Conservation (phyloP, 2,113 vertebrate species). For the Chaetodon auriga region DNA sequence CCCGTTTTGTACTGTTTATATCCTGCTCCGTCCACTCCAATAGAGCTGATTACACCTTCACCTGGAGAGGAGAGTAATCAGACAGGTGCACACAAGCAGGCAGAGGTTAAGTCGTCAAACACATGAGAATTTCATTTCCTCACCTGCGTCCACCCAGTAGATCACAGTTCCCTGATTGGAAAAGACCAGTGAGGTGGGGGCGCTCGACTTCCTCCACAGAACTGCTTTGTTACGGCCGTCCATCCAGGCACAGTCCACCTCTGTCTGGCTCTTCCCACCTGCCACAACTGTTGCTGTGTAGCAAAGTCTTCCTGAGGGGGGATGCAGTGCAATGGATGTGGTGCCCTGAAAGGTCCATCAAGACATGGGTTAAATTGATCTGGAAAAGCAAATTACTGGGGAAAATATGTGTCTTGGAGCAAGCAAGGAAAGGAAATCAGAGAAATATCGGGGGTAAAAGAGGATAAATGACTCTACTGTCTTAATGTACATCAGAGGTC, state of each 20-base stretch:
- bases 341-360: constrained; percentile 48
- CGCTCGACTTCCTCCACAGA: constrained; percentile 84
- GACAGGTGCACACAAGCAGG: not conserved
- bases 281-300: constrained; percentile 77
- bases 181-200: constrained; percentile 86
- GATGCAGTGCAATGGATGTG: constrained; percentile 86
- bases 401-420: not conserved
- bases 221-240: constrained; percentile 82
- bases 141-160: constrained; percentile 92
- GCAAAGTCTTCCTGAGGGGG: constrained; percentile 86
- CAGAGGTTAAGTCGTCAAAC: not conserved
- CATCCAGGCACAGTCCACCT: constrained; percentile 89
- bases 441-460: not conserved
- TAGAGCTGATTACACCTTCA: constrained; percentile 85
- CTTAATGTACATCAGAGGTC: not conserved
- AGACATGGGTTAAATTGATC: not conserved
- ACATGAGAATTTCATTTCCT: not conserved
- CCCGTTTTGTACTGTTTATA: constrained; percentile 84
- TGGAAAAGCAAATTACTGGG: not conserved
- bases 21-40: constrained; percentile 86
- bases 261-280: fast-evolving
- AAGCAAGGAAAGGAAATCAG: not conserved
- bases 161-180: constrained; percentile 80
- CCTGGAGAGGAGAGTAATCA: constrained; percentile 68
- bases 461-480: not conserved